A percentile compares a stretch with the other conserved stretches of the same genome.
Conservation (phyloP, 1,140 invertebrate genomes). For the Megalonaias nervosa region DNA sequence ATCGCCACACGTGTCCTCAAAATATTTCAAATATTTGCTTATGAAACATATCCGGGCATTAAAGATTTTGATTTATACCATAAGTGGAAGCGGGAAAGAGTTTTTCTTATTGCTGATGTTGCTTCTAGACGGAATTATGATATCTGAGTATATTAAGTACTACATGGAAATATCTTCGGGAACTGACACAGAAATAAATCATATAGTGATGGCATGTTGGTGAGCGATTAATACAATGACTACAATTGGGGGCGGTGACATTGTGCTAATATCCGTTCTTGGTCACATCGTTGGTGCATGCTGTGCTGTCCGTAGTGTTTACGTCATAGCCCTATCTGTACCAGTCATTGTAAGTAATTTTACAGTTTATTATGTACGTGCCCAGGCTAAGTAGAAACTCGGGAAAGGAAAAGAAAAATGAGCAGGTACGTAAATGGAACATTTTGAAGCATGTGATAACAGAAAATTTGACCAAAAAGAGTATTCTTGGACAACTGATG, state of each 20-base stretch:
- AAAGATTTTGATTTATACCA: slow-evolving; percentile 56
- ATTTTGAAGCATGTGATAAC: slow-evolving; percentile 21
- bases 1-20: slow-evolving; percentile 47
- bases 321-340: slow-evolving; percentile 63
- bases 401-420: slow-evolving; percentile 44
- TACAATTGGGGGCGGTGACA: slow-evolving; percentile 65
- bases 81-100: slow-evolving; percentile 55
- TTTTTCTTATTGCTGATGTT: slow-evolving; percentile 52
- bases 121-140: slow-evolving; percentile 49
- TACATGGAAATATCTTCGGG: slow-evolving; percentile 51
- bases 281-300: slow-evolving; percentile 59
- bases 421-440: slow-evolving; percentile 35
- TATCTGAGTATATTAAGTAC: slow-evolving; percentile 58
- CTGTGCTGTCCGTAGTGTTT: slow-evolving; percentile 61
- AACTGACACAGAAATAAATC: slow-evolving; percentile 26
- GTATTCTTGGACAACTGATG: too few relatives aligned
- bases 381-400: slow-evolving; percentile 51
- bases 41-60: slow-evolving; percentile 57
- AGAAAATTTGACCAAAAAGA: too few relatives aligned
- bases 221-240: slow-evolving; percentile 67
- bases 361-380: slow-evolving; percentile 59
- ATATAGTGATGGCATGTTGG: slow-evolving; percentile 61
- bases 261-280: slow-evolving; percentile 48
- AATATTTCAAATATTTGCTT: slow-evolving; percentile 54
- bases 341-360: slow-evolving; percentile 67